Percentiles rank a stretch among this genome's conserved stretches.
Conservation (phyloP, 1,140 invertebrate species). For the Lerema accius region DNA sequence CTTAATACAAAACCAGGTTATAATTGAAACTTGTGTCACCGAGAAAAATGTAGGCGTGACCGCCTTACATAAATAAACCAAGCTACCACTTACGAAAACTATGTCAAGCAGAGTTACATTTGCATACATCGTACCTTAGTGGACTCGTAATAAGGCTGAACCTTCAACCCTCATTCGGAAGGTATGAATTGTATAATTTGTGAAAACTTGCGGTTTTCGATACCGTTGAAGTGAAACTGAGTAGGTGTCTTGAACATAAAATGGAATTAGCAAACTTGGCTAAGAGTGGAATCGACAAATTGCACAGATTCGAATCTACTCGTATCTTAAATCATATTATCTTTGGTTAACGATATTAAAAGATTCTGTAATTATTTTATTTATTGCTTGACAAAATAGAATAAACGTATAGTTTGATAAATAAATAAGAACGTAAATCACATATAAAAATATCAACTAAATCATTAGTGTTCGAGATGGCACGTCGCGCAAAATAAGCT, state of each 20-base stretch:
- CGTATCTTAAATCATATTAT: too few relatives aligned
- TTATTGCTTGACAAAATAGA: too few relatives aligned
- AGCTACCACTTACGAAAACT: slow-evolving; percentile 6
- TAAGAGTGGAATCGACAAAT: not conserved
- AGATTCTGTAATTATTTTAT: too few relatives aligned
- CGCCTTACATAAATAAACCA: slow-evolving; percentile 4
- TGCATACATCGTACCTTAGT: slow-evolving; percentile 9
- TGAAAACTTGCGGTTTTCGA: not conserved
- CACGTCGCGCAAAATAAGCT: not conserved
- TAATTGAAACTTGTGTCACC: not conserved
- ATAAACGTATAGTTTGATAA: too few relatives aligned
- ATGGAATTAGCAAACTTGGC: not conserved
- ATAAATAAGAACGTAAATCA: too few relatives aligned
- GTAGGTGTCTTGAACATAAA: not conserved
- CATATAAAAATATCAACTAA: too few relatives aligned
- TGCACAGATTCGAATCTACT: too few relatives aligned
- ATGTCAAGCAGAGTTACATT: slow-evolving; percentile 18
- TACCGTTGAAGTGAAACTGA: not conserved
- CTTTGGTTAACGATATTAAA: too few relatives aligned
- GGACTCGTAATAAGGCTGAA: slow-evolving; percentile 14
- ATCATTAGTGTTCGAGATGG: not conserved
- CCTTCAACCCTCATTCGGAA: not conserved
- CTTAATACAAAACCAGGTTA: not conserved
- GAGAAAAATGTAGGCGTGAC: slow-evolving; percentile 8
- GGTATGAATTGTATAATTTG: not conserved